phyloP scores from a whole-genome alignment of 2,797 vertebrate genomes.

The Eulemur mongoz region DNA sequence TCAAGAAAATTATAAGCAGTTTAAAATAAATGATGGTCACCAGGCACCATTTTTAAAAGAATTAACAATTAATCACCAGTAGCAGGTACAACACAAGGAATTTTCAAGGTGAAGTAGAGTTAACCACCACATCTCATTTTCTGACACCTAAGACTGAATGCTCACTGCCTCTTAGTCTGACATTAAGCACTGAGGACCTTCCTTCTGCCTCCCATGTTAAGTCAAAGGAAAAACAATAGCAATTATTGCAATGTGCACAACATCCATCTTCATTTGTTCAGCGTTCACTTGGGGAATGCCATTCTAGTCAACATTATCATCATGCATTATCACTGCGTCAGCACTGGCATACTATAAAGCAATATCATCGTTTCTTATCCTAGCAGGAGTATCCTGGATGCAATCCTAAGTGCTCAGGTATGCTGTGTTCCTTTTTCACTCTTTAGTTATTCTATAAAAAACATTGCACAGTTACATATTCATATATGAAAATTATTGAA shows the following conservation, averaged over 20 bases:
- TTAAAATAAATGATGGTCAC: not conserved
- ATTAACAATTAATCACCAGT: not conserved
- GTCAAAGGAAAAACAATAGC: not conserved
- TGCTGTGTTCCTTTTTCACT: not conserved
- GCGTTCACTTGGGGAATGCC: not conserved
- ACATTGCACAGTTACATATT: not conserved
- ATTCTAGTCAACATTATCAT: not conserved
- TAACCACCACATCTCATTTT: not conserved
- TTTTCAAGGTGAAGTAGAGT: not conserved
- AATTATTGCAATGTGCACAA: not conserved
- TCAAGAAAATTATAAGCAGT: not conserved
- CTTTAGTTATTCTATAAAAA: not conserved
- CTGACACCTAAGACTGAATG: not conserved
- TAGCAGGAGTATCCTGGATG: not conserved
- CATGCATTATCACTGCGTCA: not conserved
- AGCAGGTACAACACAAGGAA: not conserved
- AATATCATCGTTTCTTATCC: not conserved
- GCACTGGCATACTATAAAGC: too few species aligned
- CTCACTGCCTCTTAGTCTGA: not conserved
- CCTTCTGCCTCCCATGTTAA: not conserved
- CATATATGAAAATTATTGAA: not conserved
- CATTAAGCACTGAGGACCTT: not conserved
- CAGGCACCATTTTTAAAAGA: not conserved
- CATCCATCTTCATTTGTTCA: not conserved
- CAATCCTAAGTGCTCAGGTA: not conserved